phyloP scores from a whole-genome alignment of 2,113 vertebrate species.

The Procavia capensis region DNA sequence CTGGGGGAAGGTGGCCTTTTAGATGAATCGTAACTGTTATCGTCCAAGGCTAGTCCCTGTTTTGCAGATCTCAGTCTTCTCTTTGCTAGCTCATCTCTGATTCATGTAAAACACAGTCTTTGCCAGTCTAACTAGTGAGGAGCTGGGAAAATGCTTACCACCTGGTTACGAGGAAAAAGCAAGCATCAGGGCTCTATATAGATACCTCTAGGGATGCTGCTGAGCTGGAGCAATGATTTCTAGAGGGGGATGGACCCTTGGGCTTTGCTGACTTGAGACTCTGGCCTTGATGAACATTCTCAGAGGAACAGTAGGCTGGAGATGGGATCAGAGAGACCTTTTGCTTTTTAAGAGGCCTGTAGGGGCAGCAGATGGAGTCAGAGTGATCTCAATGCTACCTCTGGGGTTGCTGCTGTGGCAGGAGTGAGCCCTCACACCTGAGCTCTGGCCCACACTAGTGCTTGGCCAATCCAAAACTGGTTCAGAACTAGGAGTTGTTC shows the following conservation, averaged over 20 bases:
- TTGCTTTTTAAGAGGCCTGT: not conserved
- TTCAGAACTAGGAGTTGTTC: not conserved
- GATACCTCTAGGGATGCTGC: not conserved
- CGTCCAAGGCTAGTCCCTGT: not conserved
- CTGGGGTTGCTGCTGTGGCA: not conserved
- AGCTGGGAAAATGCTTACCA: not conserved
- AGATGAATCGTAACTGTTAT: not conserved
- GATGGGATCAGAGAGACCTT: not conserved
- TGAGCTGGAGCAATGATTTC: not conserved
- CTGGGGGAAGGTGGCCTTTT: not conserved
- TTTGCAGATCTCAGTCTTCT: not conserved
- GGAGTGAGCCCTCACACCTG: not conserved
- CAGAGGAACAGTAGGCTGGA: not conserved
- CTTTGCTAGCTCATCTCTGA: slow-evolving; percentile 19
- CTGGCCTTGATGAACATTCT: not conserved
- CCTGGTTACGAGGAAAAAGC: not conserved
- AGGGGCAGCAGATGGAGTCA: not conserved
- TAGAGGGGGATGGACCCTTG: not conserved
- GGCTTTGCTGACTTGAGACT: not conserved
- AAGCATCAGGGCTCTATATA: not conserved
- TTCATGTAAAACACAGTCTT: not conserved
- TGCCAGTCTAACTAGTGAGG: not conserved
- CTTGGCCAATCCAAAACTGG: not conserved
- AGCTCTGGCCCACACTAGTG: not conserved
- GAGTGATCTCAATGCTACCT: not conserved